These are phyloP conservation scores for Daboia siamensis DNA, from an alignment of 2,113 vertebrate genomes.

Conservation along the genomic window DNA sequence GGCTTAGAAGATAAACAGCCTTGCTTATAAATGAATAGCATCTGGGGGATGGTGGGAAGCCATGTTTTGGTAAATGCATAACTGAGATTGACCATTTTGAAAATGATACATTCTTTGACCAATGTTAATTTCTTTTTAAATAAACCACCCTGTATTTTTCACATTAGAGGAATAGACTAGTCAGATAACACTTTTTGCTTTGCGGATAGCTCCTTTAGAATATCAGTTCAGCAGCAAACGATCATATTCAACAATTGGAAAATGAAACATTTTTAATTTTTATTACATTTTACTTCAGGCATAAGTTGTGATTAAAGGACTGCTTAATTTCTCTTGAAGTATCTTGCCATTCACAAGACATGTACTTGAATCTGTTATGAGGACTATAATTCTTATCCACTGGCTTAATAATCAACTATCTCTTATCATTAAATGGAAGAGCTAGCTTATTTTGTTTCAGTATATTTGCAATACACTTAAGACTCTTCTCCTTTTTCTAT, in stretches of 20 bases:
- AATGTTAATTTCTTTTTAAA: not conserved
- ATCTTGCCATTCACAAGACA: constrained; percentile 19
- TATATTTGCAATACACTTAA: not conserved
- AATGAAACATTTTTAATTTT: not conserved
- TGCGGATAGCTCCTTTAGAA: not conserved
- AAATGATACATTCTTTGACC: not conserved
- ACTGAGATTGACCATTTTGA: not conserved
- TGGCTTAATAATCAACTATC: constrained; percentile 21
- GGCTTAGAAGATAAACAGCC: not conserved
- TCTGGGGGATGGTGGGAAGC: not conserved
- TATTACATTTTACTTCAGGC: constrained; percentile 1
- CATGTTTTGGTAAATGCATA: not conserved
- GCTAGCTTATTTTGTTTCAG: not conserved
- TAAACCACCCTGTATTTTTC: not conserved
- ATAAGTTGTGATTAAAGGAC: not conserved
- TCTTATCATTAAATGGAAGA: constrained; percentile 16
- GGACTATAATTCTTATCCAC: constrained; percentile 45
- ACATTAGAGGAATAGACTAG: not conserved
- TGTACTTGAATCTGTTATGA: constrained; percentile 22
- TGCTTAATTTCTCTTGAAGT: not conserved
- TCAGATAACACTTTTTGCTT: not conserved
- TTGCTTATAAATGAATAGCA: not conserved
- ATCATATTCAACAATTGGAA: not conserved
- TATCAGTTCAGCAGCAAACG: not conserved
- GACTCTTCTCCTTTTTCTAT: not conserved